A percentile compares a stretch with the other conserved stretches of the same genome.
phyloP scores from a whole-genome alignment of 2,797 vertebrate genomes.

The Anguilla obscura region DNA sequence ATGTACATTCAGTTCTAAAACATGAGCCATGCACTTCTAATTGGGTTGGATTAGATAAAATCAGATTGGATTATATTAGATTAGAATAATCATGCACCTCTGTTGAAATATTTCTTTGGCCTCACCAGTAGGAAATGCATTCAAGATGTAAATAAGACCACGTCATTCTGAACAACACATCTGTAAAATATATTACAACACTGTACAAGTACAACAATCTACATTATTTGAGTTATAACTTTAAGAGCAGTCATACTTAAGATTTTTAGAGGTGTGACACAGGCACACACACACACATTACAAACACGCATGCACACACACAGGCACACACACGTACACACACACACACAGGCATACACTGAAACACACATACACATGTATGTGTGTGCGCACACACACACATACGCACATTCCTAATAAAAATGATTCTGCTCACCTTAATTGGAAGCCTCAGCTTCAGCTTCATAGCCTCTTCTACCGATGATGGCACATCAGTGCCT shows the following conservation, averaged over 20 bases:
- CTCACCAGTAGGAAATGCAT: too few relatives aligned
- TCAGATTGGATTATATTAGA: too few relatives aligned
- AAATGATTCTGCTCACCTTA: constrained; percentile 12
- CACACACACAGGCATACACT: constrained; percentile 36
- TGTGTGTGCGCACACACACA: constrained; percentile 22
- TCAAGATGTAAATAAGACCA: too few relatives aligned
- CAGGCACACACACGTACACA: constrained; percentile 26
- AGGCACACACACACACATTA: neutral
- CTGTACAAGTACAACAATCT: neutral
- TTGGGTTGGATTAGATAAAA: constrained; percentile 42
- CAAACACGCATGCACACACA: neutral
- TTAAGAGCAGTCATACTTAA: neutral
- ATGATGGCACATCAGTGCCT: constrained; percentile 75
- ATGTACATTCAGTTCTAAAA: neutral
- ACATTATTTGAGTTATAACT: neutral
- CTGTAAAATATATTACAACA: too few relatives aligned
- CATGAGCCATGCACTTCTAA: constrained; percentile 45
- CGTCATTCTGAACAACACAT: too few relatives aligned
- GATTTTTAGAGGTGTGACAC: too few relatives aligned
- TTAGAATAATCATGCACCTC: too few relatives aligned
- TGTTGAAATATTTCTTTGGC: too few relatives aligned
- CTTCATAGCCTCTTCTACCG: constrained; percentile 66
- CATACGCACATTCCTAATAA: neutral
- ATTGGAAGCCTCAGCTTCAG: constrained; percentile 46
- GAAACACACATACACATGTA: neutral